A percentile compares a stretch with the other conserved stretches of the same genome.
Evolutionary conservation across 1,140 invertebrate genomes (phyloP).

Genomic region (Caenorhabditis latens): DNA sequence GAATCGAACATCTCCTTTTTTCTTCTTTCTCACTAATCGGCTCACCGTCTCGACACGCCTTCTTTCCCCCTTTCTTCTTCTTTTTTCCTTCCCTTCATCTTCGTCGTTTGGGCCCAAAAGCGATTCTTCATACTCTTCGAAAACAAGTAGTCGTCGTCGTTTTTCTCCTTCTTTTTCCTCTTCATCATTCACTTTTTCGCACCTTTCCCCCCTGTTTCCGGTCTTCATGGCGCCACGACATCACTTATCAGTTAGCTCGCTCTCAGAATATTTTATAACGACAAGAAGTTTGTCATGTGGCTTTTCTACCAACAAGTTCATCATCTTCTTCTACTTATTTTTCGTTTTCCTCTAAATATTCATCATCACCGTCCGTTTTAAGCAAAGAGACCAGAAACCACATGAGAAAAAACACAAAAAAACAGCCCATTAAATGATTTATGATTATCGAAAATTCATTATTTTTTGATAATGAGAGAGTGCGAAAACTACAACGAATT

Average conservation of each 20-base stretch:
- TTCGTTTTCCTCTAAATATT: neutral
- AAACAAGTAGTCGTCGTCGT: conserved; percentile 31
- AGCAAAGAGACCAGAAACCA: neutral
- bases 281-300: neutral
- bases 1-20: conserved; percentile 10
- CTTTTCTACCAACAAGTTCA: neutral
- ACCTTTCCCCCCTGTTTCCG: conserved; percentile 47
- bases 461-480: too few species aligned
- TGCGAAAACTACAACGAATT: too few species aligned
- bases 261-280: neutral
- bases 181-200: conserved; percentile 15
- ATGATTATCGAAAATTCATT: neutral
- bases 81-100: too few species aligned
- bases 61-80: neutral
- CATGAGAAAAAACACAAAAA: neutral
- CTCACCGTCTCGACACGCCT: neutral
- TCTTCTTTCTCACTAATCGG: conserved; percentile 15
- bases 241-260: conserved; percentile 57
- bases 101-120: neutral
- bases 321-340: too few species aligned
- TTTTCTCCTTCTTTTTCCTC: neutral
- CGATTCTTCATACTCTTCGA: conserved; percentile 20
- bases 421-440: neutral
- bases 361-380: neutral
- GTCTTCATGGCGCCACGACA: conserved; percentile 23